Evolutionary conservation across 2,888 invertebrate species (phyloP).

Genomic region (Keiferia lycopersicella): DNA sequence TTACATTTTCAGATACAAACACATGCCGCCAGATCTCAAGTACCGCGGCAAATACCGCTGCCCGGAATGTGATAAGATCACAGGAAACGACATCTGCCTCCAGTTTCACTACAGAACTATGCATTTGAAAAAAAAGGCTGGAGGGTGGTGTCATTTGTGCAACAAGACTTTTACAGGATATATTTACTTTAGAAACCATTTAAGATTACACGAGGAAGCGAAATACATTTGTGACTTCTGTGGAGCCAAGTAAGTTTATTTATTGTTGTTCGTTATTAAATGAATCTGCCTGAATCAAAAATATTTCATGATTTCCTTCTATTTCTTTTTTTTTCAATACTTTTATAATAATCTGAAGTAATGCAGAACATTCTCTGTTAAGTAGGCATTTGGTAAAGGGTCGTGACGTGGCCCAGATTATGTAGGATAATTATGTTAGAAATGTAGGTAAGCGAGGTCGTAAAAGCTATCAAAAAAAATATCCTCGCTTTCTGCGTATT

Average conservation of each 20-base stretch:
- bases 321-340: background rate
- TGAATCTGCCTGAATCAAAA: too few species aligned
- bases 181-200: constrained; percentile 48
- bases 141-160: constrained; percentile 53
- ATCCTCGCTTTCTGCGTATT: too few species aligned
- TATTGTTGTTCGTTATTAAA: too few species aligned
- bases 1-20: constrained; percentile 41
- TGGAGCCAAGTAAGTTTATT: constrained; percentile 47
- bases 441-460: too few species aligned
- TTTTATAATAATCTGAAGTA: background rate
- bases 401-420: too few species aligned
- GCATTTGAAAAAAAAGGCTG: constrained; percentile 52
- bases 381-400: background rate
- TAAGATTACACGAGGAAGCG: constrained; percentile 39
- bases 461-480: too few species aligned
- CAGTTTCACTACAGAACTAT: constrained; percentile 58
- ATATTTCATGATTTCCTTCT: too few species aligned
- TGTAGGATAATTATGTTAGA: too few species aligned
- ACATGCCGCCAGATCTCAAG: constrained; percentile 35
- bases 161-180: constrained; percentile 41
- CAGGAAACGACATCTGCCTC: constrained; percentile 34
- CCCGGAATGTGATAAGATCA: constrained; percentile 45
- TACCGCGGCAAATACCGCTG: constrained; percentile 37
- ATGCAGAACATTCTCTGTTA: constrained; percentile 1
- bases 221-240: constrained; percentile 55